A percentile compares a stretch with the other conserved stretches of the same genome.
These are phyloP conservation scores for Fragum whitleyi DNA, from an alignment of 2,888 invertebrate genomes.

Conservation along the genomic window DNA sequence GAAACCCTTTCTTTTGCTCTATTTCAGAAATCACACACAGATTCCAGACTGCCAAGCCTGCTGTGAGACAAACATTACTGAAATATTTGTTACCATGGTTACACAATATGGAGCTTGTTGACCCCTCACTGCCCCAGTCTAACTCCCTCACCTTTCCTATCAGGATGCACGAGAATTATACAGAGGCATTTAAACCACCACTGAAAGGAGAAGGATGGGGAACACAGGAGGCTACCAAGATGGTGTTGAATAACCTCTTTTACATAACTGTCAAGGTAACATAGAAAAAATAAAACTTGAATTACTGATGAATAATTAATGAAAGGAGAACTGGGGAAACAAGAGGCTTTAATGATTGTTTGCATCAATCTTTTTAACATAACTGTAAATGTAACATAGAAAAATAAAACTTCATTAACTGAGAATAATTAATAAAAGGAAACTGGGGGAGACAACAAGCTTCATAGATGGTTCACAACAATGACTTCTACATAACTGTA, in stretches of 20 bases:
- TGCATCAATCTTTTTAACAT: too few species aligned
- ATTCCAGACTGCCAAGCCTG: slow-evolving; percentile 97
- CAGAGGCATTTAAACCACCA: slow-evolving; percentile 86
- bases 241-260: slow-evolving; percentile 99
- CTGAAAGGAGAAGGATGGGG: slow-evolving; percentile 97
- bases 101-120: slow-evolving; percentile 99
- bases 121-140: slow-evolving; percentile 94
- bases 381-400: too few species aligned
- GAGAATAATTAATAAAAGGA: slow-evolving; percentile 92
- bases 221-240: slow-evolving; percentile 99
- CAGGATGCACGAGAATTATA: slow-evolving; percentile 87
- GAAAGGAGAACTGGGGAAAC: too few species aligned
- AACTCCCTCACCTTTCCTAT: slow-evolving; percentile 80
- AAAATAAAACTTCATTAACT: too few species aligned
- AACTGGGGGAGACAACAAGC: slow-evolving; percentile 99
- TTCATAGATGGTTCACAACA: slow-evolving; percentile 99
- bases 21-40: slow-evolving; percentile 96
- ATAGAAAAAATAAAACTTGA: background rate
- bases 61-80: slow-evolving; percentile 95
- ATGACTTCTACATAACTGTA: slow-evolving; percentile 98
- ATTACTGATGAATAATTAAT: too few species aligned
- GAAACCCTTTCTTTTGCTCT: too few species aligned
- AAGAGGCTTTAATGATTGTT: too few species aligned
- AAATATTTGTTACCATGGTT: slow-evolving; percentile 98
- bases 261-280: slow-evolving; percentile 93